Base-by-base conservation (phyloP, 2,797 vertebrate genomes). In the Morelia viridis region DNA sequence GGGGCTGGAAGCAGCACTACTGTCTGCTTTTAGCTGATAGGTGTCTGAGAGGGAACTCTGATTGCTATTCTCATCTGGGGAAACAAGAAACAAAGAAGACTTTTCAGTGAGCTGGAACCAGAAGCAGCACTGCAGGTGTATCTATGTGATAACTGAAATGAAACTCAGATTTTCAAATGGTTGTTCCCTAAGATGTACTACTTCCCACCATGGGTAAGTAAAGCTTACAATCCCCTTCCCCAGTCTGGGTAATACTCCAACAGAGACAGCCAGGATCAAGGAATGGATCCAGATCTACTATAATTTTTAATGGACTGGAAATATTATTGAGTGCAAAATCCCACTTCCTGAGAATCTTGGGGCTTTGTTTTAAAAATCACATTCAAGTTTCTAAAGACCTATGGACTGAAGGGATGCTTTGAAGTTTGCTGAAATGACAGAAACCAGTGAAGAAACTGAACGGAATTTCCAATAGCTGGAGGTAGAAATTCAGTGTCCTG, bases 41-140 rank as follows among this genome's bases (percentile, higher is more conserved):
- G 98, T 98, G 0, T 99, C 99, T 0, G 99, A 99, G 96, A 99
- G 95, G 85, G 99, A 99, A 94, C 99, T 99, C 98, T 99, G 99
- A 97, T 99, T 99, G 98, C 99, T 99, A 97, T 99, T 99, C 97
- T 99, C 99, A 97, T 99, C 99, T 99, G 97, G 87, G 41, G 97
- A 97, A 95, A 91, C 94, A 95, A 95, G 94, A 92, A 92, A 58
- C 92, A 95, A 93, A 95, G 88, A 92, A 94, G 26, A 35, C 41
- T 24, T 12, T 60, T 22, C 58, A 35, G 86, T 4, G 11, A 41
- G 9, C 22, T 3, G 76, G 22, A 80, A 80, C 11, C 86, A 22
- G 12, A 28, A 50, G 15, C 17, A 65, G 61, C 46, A 65, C 61
- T 5, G 41, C 35, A 50, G 60, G 87, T 35, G 2, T 24, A 87